Percentiles rank a stretch among this genome's conserved stretches.
These are phyloP conservation scores for Zootermopsis nevadensis DNA, from an alignment of 2,888 invertebrate species.

Conservation along the genomic window DNA sequence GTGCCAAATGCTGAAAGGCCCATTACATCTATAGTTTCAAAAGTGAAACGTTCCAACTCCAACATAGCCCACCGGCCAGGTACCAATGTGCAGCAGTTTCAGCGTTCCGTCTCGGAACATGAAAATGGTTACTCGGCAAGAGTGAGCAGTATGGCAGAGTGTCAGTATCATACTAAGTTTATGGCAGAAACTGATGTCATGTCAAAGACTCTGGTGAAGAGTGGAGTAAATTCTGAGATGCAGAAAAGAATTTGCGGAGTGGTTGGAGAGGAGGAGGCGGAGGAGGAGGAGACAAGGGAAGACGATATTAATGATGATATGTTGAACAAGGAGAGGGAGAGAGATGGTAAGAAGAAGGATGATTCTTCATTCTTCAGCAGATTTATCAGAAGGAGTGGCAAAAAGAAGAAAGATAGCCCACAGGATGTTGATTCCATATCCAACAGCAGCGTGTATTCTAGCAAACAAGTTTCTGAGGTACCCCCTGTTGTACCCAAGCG, in stretches of 20 bases:
- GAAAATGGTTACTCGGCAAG: slow-evolving; percentile 55
- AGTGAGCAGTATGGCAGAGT: slow-evolving; percentile 4
- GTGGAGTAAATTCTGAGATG: slow-evolving; percentile 15
- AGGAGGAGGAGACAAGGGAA: slow-evolving; percentile 58
- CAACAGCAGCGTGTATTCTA: background rate
- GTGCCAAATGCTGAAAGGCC: slow-evolving; percentile 60
- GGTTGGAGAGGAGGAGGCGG: slow-evolving; percentile 54
- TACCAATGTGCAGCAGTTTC: slow-evolving; percentile 53
- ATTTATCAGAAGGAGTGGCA: slow-evolving; percentile 76
- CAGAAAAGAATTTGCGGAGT: slow-evolving; percentile 50
- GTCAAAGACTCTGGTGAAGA: slow-evolving; percentile 29
- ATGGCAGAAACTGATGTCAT: background rate
- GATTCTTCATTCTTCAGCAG: slow-evolving; percentile 75
- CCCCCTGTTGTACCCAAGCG: slow-evolving; percentile 63
- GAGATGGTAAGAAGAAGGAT: slow-evolving; percentile 67
- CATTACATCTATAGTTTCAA: slow-evolving; percentile 60
- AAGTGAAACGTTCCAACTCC: slow-evolving; percentile 64
- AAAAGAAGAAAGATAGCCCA: slow-evolving; percentile 66
- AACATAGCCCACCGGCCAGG: slow-evolving; percentile 61
- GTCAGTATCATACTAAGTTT: slow-evolving; percentile 33
- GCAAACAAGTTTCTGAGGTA: slow-evolving; percentile 6
- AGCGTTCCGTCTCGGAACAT: slow-evolving; percentile 22
- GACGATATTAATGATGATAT: slow-evolving; percentile 60
- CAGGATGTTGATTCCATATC: background rate
- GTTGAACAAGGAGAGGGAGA: slow-evolving; percentile 57